Percentiles rank a stretch among this genome's conserved stretches.
These are phyloP conservation scores for Anguilla japonica DNA, from an alignment of 2,113 vertebrate genomes.

Conservation along the genomic window DNA sequence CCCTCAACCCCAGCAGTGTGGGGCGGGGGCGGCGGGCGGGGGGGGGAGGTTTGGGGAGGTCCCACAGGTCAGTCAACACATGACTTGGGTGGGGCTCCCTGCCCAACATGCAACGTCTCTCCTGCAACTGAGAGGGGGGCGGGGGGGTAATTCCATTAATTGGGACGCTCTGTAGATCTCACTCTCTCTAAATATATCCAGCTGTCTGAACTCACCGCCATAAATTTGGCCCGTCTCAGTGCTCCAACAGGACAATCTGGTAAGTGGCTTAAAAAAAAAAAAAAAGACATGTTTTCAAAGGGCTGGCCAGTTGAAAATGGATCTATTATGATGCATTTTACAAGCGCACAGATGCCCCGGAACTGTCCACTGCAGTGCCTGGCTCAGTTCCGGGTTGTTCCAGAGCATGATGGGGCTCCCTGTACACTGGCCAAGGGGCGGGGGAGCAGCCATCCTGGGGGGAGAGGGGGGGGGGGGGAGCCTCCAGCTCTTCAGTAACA, in stretches of 20 bases:
- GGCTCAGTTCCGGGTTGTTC: not conserved
- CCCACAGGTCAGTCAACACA: conserved; percentile 59
- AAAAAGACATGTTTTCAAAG: not conserved
- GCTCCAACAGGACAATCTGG: conserved; percentile 22
- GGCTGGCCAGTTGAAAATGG: not conserved
- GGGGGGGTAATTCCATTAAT: conserved; percentile 71
- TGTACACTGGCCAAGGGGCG: not conserved
- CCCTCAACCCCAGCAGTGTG: conserved; percentile 32
- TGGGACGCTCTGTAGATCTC: conserved; percentile 56
- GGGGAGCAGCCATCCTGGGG: not conserved
- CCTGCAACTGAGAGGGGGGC: conserved; percentile 61
- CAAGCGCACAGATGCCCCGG: not conserved
- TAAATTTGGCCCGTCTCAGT: not conserved
- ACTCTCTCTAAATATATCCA: conserved; percentile 44
- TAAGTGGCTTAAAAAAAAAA: conserved; percentile 8
- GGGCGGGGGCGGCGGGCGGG: too few relatives aligned
- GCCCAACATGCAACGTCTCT: conserved; percentile 59
- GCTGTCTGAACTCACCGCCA: conserved; percentile 31
- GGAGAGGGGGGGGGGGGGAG: not conserved
- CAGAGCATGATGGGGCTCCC: not conserved
- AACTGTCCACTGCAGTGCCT: not conserved
- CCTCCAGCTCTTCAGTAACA: not conserved
- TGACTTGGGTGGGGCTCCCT: conserved; percentile 65
- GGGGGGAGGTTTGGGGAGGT: conserved; percentile 34
- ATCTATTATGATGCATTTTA: not conserved